Evolutionary conservation across 2,113 vertebrate species (phyloP), one percentile per base, ranked within the genome.

Genomic region (Nibea albiflora): DNA sequence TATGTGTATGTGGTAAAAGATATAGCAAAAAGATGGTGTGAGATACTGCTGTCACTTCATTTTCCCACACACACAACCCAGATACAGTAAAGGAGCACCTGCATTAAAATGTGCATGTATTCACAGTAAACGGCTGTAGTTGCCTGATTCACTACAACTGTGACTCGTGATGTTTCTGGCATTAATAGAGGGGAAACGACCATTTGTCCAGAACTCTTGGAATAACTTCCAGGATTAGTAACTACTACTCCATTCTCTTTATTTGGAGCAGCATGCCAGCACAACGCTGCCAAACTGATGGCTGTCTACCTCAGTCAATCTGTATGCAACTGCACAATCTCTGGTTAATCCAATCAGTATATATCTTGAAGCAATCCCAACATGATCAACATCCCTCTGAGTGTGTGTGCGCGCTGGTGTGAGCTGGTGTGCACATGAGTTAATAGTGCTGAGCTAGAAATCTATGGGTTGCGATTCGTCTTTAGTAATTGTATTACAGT

Each of bases 401-500:
- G 42, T 69, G 57, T 28, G 26, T 81, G 74, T 66, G 63, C 9
- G 47, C 0, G 16, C 35, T 17, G 76, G 7, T 35, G 35, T 8
- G 35, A 35, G 35, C 19, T 24, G 12, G 47, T 47, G 66, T 22
- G 46, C 16, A 7, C 24, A 20, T 44, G 73, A 15, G 1, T 57
- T 54, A 73, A 69, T 74, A 76, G 64, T 60, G 78, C 89, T 88
- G 78, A 91, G 84, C 80, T 76, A 58, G 71, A 92, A 85, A 88
- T 71, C 46, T 46, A 73, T 14, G 11, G 78, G 80, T 90, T 85
- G 85, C 10, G 49, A 90, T 92, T 90, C 73, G 85, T 82, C 89
- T 78, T 89, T 83, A 56, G 80, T 90, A 93, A 93, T 84, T 87
- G 75, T 77, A 56, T 92, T 92, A 90, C 73, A 85, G 76, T 85